Evolutionary conservation across 2,888 invertebrate genomes (phyloP), one percentile per base, ranked within the genome.

Genomic region (Herminia tarsipennalis): DNA sequence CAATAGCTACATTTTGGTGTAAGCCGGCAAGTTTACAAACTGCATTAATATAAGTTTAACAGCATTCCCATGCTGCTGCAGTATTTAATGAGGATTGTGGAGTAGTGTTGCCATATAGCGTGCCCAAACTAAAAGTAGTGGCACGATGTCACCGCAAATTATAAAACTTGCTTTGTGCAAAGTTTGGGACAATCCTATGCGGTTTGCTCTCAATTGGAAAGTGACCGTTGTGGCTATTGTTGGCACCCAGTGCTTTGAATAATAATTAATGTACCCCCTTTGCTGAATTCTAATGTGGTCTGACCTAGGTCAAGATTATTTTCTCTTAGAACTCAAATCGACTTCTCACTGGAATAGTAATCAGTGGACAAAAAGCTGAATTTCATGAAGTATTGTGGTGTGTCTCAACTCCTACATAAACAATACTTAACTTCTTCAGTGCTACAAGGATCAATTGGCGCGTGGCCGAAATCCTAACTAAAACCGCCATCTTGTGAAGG

Each of bases 151-250:
- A 62, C 73, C 76, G 73, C 77, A 71, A 73, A 78, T 78, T 79
- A 79, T 75, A 73, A 72, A 78, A 77, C 64, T 77, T 66, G 66
- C 71, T 71, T 66, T 53, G 64, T 56, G 62, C 52, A 39, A 66
- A 56, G 44, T 60, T 70, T 58, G 25, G 55, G 49, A 48, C 59
- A 46, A 50, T 59, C 57, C 56, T 63, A 48, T 58, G 71, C 38
- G 66, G 71, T 70, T 54, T 56, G 27, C 28, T 52, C 58, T 53
- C 72, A 59, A 68, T 70, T 70, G 62, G 70, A 74, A 73, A 73
- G 73, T 68, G 59, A 49, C 65, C 51, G 64, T 69, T 66, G 69
- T 67, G 25, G 27, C 56, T 27, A 18, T 30, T 37, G 37, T 37
- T 25, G 37, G 34, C 39, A 34, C 17, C 12, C 24, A 25, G 40